Percentiles rank a stretch among this genome's conserved stretches.
Conservation (phyloP, 2,888 invertebrate genomes). For the Boloria euphrosyne region DNA sequence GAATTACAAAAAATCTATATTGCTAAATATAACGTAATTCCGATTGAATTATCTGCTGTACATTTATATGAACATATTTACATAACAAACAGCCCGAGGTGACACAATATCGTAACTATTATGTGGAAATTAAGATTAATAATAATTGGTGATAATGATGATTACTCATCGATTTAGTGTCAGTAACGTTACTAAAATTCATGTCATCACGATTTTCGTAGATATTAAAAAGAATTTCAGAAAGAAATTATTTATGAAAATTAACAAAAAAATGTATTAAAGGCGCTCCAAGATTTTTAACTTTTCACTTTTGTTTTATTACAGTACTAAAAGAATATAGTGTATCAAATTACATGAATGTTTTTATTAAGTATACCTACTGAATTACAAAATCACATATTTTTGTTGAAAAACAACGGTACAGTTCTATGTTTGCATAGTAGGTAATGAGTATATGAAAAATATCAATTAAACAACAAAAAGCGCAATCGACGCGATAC, state of each 20-base stretch:
- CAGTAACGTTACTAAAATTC: neutral
- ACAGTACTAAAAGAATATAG: too few species aligned
- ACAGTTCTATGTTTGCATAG: neutral
- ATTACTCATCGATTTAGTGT: conserved; percentile 11
- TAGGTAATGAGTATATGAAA: conserved; percentile 1
- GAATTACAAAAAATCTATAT: conserved; percentile 2
- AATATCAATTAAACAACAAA: conserved; percentile 4
- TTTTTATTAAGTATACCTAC: too few species aligned
- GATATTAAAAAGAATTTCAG: neutral
- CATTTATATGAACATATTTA: conserved; percentile 21
- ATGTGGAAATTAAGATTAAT: conserved; percentile 18
- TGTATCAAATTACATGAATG: too few species aligned
- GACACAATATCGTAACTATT: conserved; percentile 14
- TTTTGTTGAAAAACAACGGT: neutral
- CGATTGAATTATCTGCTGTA: conserved; percentile 18
- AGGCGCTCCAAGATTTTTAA: too few species aligned
- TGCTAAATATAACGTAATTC: conserved; percentile 17
- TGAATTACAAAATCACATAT: neutral
- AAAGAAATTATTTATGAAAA: neutral
- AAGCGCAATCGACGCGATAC: conserved; percentile 10
- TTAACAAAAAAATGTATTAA: too few species aligned
- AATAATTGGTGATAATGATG: conserved; percentile 10
- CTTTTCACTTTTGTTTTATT: too few species aligned
- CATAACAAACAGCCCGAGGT: conserved; percentile 9
- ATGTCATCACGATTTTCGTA: neutral